A percentile compares a stretch with the other conserved stretches of the same genome.
These are phyloP conservation scores for Megatriorchis doriae DNA, from an alignment of 2,113 vertebrate genomes.

Conservation along the genomic window DNA sequence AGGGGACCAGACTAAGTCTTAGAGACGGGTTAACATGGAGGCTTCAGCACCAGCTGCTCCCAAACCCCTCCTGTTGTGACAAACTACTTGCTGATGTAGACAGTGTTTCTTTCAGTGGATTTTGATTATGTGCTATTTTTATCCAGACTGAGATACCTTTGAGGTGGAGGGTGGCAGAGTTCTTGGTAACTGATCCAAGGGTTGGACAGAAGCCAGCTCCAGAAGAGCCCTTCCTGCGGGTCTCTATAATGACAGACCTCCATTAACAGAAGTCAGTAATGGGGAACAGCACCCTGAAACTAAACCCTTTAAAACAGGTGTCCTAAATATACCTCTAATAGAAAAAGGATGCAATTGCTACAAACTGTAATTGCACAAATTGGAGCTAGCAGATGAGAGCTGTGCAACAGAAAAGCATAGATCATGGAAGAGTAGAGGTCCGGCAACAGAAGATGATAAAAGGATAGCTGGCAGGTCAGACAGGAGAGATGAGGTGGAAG, in stretches of 20 bases:
- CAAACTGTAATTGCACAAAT: not conserved
- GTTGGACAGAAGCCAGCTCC: not conserved
- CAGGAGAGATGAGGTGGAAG: not conserved
- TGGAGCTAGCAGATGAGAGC: not conserved
- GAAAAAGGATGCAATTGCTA: not conserved
- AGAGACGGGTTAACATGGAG: not conserved
- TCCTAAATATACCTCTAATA: not conserved
- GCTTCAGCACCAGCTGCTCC: not conserved
- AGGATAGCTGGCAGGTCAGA: not conserved
- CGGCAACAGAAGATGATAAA: not conserved
- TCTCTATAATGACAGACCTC: not conserved
- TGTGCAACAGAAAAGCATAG: not conserved
- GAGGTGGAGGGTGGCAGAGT: not conserved
- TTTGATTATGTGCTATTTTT: not conserved
- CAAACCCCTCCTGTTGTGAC: not conserved
- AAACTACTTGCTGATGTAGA: not conserved
- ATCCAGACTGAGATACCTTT: not conserved
- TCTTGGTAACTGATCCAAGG: not conserved
- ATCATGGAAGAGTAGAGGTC: not conserved
- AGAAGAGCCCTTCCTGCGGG: not conserved
- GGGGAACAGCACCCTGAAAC: not conserved
- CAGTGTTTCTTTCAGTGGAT: not conserved
- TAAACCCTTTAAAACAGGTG: not conserved
- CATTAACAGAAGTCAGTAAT: not conserved
- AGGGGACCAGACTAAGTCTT: not conserved